Evolutionary conservation across 2,797 vertebrate genomes (phyloP).

Genomic region (Pantherophis vulpinus): DNA sequence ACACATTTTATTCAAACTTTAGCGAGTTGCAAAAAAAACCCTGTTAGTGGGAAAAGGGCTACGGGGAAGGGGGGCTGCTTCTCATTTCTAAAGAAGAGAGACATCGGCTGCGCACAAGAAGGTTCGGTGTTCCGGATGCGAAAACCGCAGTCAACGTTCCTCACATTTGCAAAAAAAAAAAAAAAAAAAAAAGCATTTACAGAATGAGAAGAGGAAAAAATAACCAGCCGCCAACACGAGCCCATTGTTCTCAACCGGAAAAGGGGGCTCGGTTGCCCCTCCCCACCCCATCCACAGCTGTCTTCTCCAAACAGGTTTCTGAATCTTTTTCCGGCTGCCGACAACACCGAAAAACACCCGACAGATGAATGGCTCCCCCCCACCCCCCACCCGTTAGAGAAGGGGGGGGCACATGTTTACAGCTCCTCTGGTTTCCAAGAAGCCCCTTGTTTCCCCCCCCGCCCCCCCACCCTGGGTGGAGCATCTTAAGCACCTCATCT

Average conservation of each 20-base stretch:
- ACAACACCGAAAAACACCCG: background rate
- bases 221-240: background rate
- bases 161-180: background rate
- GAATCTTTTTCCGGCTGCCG: background rate
- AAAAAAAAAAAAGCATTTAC: background rate
- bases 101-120: too few relatives aligned
- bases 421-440: too few relatives aligned
- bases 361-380: background rate
- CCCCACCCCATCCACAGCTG: background rate
- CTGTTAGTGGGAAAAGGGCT: background rate
- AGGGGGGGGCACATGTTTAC: background rate
- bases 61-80: background rate
- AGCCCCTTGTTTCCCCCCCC: too few relatives aligned
- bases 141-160: background rate
- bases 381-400: too few relatives aligned
- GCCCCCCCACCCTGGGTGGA: rapidly evolving
- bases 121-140: background rate
- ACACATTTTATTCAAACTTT: background rate
- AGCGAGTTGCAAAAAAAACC: background rate
- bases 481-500: background rate
- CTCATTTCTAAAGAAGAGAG: background rate
- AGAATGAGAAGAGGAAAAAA: background rate
- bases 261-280: background rate
- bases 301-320: background rate
- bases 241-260: background rate